Evolutionary conservation across 2,888 invertebrate species (phyloP), one percentile per base, ranked within the genome.

Genomic region (Tenthredo mesomela): DNA sequence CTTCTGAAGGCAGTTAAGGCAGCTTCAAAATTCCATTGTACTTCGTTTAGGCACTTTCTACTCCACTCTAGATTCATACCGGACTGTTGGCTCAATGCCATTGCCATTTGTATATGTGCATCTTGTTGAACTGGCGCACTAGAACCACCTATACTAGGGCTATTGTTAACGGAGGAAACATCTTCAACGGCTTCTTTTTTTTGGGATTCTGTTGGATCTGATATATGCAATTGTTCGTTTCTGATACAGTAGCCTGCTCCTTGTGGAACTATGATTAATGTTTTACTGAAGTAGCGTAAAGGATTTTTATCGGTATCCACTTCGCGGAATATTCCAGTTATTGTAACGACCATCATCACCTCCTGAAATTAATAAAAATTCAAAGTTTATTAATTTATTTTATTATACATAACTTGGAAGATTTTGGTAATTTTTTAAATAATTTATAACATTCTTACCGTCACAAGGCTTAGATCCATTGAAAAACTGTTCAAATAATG

Each of bases 401-500:
- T 0, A 18, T 47, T 18, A 15, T 18, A 15, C n/a, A n/a, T n/a
- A n/a, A n/a, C n/a, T n/a, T n/a, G n/a, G 33, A 25, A 67, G 5
- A 67, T 12, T 67, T 15, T 6, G 33, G 67, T 67, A 29, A 33
- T 7, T 67, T 2, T 67, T 18, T 1, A 2, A 67, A 67, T 29
- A 25, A 67, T 67, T 18, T 1, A 67, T 3, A 18, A 29, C 15
- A 29, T 43, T 73, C 43, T 78, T 94, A 96, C 96, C 85, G 95
- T 96, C 88, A 95, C 97, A 15, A 98, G 94, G 25, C 96, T 95
- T 84, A 98, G 94, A 93, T 98, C 98, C 0, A 98, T 97, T 5
- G 96, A 95, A 90, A 98, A 98, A 21, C 97, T 97, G 92, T 96
- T 95, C 15, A 96, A 95, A 92, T 98, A 97, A 91, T 98, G 98